These are phyloP conservation scores for Gavialis gangeticus DNA, from an alignment of 2,113 vertebrate genomes.

Conservation along the genomic window DNA sequence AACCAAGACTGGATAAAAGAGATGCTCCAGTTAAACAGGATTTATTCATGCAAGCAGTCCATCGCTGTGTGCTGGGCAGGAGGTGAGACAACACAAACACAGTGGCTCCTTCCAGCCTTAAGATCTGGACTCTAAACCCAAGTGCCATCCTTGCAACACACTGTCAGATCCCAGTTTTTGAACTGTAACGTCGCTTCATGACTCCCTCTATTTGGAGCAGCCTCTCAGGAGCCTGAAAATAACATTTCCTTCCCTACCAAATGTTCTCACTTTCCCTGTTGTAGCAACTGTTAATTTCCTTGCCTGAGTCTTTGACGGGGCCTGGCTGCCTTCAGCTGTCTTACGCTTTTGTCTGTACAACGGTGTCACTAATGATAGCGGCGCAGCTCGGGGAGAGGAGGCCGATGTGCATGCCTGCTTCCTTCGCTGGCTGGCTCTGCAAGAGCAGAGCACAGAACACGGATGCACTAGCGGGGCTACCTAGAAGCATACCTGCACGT, in stretches of 20 bases:
- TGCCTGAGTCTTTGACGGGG: not conserved
- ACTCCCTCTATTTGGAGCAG: not conserved
- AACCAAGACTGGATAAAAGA: not conserved
- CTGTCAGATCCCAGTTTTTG: not conserved
- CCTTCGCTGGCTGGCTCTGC: not conserved
- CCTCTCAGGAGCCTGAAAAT: not conserved
- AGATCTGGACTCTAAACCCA: not conserved
- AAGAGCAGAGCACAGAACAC: not conserved
- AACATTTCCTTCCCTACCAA: not conserved
- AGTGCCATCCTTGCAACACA: not conserved
- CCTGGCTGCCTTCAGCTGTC: not conserved
- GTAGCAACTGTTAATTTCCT: not conserved
- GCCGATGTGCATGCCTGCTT: not conserved
- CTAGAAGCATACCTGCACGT: not conserved
- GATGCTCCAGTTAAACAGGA: not conserved
- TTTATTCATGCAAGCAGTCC: not conserved
- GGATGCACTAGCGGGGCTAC: not conserved
- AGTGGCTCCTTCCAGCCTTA: rapidly evolving
- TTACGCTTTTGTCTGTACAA: not conserved
- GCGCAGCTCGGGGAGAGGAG: not conserved
- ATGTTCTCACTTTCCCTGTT: not conserved
- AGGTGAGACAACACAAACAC: not conserved
- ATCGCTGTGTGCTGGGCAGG: not conserved
- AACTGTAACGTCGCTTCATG: not conserved
- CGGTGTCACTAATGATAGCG: not conserved